Evolutionary conservation across 1,140 invertebrate genomes (phyloP), one percentile per base, ranked within the genome.

Genomic region (Drosophila sechellia): DNA sequence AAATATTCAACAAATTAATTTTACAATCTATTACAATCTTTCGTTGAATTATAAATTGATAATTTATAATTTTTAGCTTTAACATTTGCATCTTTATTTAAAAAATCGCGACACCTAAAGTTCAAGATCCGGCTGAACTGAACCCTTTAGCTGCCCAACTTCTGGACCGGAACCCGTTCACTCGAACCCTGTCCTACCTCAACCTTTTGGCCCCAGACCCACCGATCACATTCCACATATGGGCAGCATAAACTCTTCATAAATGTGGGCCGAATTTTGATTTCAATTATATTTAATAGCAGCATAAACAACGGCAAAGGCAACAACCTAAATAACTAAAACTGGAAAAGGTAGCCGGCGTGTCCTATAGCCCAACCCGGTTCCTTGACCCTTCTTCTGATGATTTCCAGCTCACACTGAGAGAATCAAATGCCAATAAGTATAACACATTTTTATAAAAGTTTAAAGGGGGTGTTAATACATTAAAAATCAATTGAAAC

Each of bases 231-330:
- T 63, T 25, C 57, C 56, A 54, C 54, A 52, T 12, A 31, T 15
- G 31, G 10, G 35, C 49, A 53, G 46, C 60, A 45, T 49, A 45
- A 46, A 75, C 57, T 61, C 68, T 60, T 79, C 75, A 87, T 83
- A 76, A 87, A 61, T 63, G 68, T 57, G 49, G 58, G 34, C 31
- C 45, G 48, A 83, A 55, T 90, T 89, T 89, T 90, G 79, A 80
- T 90, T 89, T 90, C 84, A 90, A 89, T 89, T 90, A 90, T 69
- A 77, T 84, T 87, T 87, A 90, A 89, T 90, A 90, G 81, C 85
- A 69, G 69, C 77, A 89, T 89, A 89, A 89, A 78, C 69, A 69
- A 84, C 60, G 34, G 45, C 39, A 50, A 59, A 49, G 60, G 52
- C 74, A 72, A 49, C 69, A 57, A 39, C 40, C 40, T 40, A 58